Base-by-base conservation (phyloP, 2,113 vertebrate genomes). In the Isichthys henryi region DNA sequence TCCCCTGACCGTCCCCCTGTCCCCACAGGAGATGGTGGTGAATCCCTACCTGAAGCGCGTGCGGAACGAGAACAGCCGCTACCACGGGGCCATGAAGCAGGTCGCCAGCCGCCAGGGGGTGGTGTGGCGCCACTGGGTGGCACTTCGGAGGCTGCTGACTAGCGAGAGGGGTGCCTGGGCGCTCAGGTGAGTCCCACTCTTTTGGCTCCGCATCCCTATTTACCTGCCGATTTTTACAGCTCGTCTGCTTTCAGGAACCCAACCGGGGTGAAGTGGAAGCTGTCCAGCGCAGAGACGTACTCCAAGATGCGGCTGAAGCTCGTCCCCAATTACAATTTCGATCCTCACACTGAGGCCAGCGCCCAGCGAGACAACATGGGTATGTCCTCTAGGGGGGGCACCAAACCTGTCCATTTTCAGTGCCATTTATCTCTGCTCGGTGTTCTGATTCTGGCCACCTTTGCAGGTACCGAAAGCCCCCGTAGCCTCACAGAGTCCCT, bases 231-330 rank as follows among this genome's bases (percentile, higher is more conserved):
- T 50, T 56, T 56, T 77, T 19, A 17, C 2, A 5, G 31, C 50
- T 27, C 3, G 5, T 35, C 15, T 87, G 21, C 39, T 89, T 88
- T 0, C 91, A 98, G 98, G 91, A 93, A 96, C 91, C 96, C 96
- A 0, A 93, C 96, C 0, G 92, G 95, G 88, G 95, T 97, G 11
- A 97, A 92, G 86, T 97, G 97, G 97, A 99, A 97, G 91, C 90
- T 99, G 86, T 99, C 98, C 0, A 96, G 92, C 0, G 97, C 97
- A 0, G 98, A 99, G 94, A 99, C 98, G 0, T 99, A 99, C 91
- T 99, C 98, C 0, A 95, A 98, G 74, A 99, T 99, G 98, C 96
- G 98, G 43, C 94, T 99, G 87, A 99, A 99, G 93, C 95, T 99
- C 86, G 97, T 99, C n/a, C 98, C 98, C 91, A 98, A 99, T 94